Evolutionary conservation across 2,797 vertebrate species (phyloP), one percentile per base, ranked within the genome.

Genomic region (Menidia menidia): DNA sequence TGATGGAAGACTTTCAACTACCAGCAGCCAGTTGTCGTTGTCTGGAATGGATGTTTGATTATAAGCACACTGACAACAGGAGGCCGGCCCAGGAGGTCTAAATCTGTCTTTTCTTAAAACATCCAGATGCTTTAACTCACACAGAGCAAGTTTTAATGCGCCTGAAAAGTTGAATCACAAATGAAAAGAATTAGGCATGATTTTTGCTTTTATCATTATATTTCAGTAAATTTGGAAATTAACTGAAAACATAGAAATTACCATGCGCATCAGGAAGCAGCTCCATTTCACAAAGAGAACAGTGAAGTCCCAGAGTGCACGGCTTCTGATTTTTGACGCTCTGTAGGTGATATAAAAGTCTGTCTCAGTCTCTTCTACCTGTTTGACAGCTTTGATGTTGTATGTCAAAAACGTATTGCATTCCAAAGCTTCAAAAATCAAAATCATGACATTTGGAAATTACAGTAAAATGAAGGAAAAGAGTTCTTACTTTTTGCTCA

Each of bases 251-350:
- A 39, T 39, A 58, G 58, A 39, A 63, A 61, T 88, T 89, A 94
- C 92, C 89, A 77, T 86, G 73, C 50, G 85, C 85, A 70, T 81
- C 75, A 52, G 87, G 85, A 59, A 94, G 88, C 14, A 93, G 87
- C 78, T 95, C 86, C 64, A 60, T 74, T 73, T 82, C 85, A 83
- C 88, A 94, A 14, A 69, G 16, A 75, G 76, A 63, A 77, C 91
- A 95, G 64, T 82, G 67, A 69, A 95, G 80, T 82, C 87, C 92
- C 75, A 78, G 60, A 72, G 74, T 83, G 84, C 90, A 94, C n/a
- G 64, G 80, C 16, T 64, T 70, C 54, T 35, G 18, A 3, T 58
- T 12, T 6, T 42, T 31, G 31, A 16, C 62, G 85, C 57, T 82
- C 89, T 94, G 81, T 2, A 59, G 60, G 57, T 0, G 7, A 2